A percentile compares a stretch with the other conserved stretches of the same genome.
Conservation (phyloP, 2,113 vertebrate genomes). For the Motacilla tschutschensis region DNA sequence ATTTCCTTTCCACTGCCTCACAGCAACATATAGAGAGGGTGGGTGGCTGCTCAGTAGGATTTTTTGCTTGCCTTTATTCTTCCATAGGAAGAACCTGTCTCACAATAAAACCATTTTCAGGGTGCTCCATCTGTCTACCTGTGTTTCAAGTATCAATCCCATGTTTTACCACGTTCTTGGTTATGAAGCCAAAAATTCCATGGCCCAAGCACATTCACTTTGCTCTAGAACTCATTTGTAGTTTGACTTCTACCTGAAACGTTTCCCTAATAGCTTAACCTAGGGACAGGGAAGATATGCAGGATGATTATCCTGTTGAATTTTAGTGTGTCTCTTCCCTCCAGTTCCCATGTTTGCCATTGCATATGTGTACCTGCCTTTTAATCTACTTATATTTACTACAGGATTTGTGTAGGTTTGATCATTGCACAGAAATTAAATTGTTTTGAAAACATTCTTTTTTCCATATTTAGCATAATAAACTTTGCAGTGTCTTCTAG, state of each 20-base stretch:
- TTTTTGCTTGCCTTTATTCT: background rate
- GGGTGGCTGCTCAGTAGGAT: background rate
- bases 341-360: fast-evolving
- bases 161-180: fast-evolving
- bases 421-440: background rate
- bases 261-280: background rate
- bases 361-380: background rate
- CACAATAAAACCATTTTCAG: background rate
- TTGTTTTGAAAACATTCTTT: background rate
- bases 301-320: background rate
- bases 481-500: background rate
- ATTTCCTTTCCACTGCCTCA: background rate
- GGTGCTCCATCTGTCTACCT: background rate
- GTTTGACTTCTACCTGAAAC: background rate
- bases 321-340: background rate
- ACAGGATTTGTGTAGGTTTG: background rate
- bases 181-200: background rate
- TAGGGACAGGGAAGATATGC: background rate
- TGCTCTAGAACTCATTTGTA: background rate
- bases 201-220: background rate
- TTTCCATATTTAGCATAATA: background rate
- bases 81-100: background rate
- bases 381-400: background rate
- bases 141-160: background rate
- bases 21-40: fast-evolving